Evolutionary conservation across 2,113 vertebrate species (phyloP), one percentile per base, ranked within the genome.

Genomic region (Hystrix brachyura): DNA sequence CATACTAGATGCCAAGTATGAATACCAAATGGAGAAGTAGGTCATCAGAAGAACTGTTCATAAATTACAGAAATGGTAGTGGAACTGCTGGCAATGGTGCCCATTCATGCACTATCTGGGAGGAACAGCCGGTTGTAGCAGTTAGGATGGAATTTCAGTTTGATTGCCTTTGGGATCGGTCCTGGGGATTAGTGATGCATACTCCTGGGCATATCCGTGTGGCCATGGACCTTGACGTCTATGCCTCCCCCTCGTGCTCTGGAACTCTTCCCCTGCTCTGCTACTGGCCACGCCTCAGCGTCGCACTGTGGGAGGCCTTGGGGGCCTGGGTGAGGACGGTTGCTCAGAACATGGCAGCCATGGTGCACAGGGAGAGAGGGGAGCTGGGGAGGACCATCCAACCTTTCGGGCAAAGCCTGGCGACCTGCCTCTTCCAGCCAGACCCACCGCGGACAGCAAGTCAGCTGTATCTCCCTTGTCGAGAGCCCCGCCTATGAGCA

Each of bases 71-170:
- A 94, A 43, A 46, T 62, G 29, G 17, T 59, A 19, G 2, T 15
- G n/a, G 13, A 43, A 4, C 3, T 51, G 67, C 0, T 7, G 15
- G n/a, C 23, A 23, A 9, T 34, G 34, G 1, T 32, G 3, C 17
- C 72, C 21, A 60, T 46, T 55, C 17, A 90, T n/a, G 3, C 15
- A 19, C 25, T 69, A 46, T 43, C 17, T 43, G 23, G 53, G 17
- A 23, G 60, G 17, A 87, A 60, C 29, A 81, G 59, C 19, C 4
- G 2, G 38, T 38, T 46, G 71, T 46, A 19, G 71, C 71, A 72
- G 71, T 23, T 46, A 43, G 71, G 38, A 46, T 46, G 38, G 19
- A 5, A 72, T 21, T 46, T 43, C 21, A 72, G 12, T 25, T 21
- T 71, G 34, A 71, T 9, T 72, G 71, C 38, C 43, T 72, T 25